phyloP scores from a whole-genome alignment of 1,140 invertebrate genomes.

The Drosophila azteca region DNA sequence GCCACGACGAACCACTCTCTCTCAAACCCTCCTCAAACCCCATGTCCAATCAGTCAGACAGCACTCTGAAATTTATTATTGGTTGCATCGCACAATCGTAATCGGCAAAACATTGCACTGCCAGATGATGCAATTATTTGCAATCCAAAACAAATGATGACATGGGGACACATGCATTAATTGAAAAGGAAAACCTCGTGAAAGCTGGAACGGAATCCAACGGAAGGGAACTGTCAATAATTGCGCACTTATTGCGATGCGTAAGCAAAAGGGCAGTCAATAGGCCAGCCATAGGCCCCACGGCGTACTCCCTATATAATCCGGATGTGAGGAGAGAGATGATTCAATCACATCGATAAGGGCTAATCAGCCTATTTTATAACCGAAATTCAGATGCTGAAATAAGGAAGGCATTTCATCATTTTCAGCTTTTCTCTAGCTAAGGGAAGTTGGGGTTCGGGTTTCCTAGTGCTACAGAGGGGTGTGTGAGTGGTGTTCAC shows the following conservation, averaged over 20 bases:
- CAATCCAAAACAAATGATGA: conserved; percentile 52
- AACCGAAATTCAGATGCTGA: no score
- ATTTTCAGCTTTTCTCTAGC: no score
- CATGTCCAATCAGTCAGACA: conserved; percentile 31
- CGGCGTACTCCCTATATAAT: no score
- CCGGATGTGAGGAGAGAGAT: no score
- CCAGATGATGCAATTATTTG: conserved; percentile 46
- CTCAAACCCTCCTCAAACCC: not conserved
- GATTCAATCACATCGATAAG: no score
- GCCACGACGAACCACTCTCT: not conserved
- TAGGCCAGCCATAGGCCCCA: not conserved
- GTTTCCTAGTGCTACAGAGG: no score
- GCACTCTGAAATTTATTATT: conserved; percentile 49
- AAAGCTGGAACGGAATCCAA: not conserved
- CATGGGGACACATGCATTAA: conserved; percentile 7
- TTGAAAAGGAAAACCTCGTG: conserved; percentile 17
- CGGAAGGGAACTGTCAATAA: not conserved
- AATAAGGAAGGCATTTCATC: no score
- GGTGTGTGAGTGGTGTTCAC: no score
- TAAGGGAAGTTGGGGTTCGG: no score
- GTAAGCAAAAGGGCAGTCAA: conserved; percentile 3
- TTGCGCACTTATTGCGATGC: conserved; percentile 19
- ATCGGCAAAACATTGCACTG: conserved; percentile 43
- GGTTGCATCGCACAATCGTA: conserved; percentile 39
- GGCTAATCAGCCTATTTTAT: no score